Conservation (phyloP, 2,113 vertebrate genomes). For the Corydoras sp. region DNA sequence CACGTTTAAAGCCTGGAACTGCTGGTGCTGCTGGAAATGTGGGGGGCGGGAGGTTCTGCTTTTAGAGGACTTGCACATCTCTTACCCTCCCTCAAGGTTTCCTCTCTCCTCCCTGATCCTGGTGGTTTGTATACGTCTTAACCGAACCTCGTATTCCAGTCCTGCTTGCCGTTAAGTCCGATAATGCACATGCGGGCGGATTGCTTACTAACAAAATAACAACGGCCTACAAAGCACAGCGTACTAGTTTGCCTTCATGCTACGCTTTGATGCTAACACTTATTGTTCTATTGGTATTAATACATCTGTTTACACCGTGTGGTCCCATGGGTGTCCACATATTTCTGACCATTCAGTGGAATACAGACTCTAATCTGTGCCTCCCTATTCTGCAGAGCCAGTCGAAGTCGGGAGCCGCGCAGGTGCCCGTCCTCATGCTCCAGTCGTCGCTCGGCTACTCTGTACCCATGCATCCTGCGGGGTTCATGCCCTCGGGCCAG, state of each 20-base stretch:
- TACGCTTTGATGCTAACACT: no score
- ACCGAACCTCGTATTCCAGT: no score
- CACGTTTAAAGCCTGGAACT: not conserved
- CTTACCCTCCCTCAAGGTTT: not conserved
- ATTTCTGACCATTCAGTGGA: no score
- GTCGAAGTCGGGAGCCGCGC: conserved; percentile 9
- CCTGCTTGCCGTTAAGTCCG: no score
- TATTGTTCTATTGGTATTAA: no score
- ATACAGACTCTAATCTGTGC: no score
- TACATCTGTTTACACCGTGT: no score
- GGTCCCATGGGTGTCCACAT: no score
- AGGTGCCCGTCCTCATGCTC: conserved; percentile 15
- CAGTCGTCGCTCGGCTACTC: conserved; percentile 47
- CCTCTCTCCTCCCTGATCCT: not conserved
- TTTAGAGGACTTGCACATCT: conserved; percentile 10
- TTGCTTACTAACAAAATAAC: no score
- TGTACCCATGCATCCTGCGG: conserved; percentile 12
- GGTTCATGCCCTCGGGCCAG: conserved; percentile 38
- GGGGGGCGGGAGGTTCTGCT: not conserved
- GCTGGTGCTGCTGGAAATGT: not conserved
- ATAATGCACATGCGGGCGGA: no score
- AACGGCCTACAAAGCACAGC: no score
- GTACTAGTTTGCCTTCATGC: no score
- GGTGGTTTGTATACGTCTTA: not conserved
- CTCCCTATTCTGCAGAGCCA: conserved; percentile 12